A percentile compares a stretch with the other conserved stretches of the same genome.
phyloP scores from a whole-genome alignment of 1,140 invertebrate species.

The Drosophila kepulauana region DNA sequence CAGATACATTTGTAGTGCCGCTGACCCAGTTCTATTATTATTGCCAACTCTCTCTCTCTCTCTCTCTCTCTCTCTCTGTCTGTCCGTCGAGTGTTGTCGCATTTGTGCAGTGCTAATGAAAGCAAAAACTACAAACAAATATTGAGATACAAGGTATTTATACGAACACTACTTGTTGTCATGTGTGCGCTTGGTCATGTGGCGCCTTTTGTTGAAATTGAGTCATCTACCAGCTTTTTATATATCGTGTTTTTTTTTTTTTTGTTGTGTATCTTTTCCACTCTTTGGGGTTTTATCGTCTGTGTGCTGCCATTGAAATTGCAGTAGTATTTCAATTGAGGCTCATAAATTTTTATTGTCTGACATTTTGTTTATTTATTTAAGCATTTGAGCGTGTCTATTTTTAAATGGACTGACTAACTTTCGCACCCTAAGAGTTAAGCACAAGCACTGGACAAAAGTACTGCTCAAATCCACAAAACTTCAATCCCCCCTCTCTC shows the following conservation, averaged over 20 bases:
- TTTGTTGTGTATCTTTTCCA: constrained; percentile 29
- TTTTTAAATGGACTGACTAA: constrained; percentile 79
- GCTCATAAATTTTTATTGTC: constrained; percentile 76
- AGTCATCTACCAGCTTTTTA: constrained; percentile 65
- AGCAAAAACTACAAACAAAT: constrained; percentile 64
- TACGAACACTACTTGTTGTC: not conserved
- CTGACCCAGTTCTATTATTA: constrained; percentile 71
- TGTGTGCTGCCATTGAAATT: constrained; percentile 77
- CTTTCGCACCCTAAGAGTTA: constrained; percentile 51
- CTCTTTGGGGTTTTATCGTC: constrained; percentile 61
- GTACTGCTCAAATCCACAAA: constrained; percentile 7
- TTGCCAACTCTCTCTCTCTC: not conserved
- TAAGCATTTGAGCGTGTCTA: constrained; percentile 73
- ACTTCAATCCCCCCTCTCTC: not conserved
- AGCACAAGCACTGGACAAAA: not conserved
- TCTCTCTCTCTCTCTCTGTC: too few species aligned
- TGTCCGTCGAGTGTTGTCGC: not conserved
- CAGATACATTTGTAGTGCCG: constrained; percentile 71
- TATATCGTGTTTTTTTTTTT: constrained; percentile 22
- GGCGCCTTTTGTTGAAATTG: constrained; percentile 64
- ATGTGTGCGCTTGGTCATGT: constrained; percentile 41
- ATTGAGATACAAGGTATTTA: constrained; percentile 14
- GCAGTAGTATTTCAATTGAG: constrained; percentile 69
- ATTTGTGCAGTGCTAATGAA: constrained; percentile 49
- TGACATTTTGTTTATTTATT: constrained; percentile 78